Conservation (phyloP, 2,113 vertebrate species). For the Nothobranchius furzeri region DNA sequence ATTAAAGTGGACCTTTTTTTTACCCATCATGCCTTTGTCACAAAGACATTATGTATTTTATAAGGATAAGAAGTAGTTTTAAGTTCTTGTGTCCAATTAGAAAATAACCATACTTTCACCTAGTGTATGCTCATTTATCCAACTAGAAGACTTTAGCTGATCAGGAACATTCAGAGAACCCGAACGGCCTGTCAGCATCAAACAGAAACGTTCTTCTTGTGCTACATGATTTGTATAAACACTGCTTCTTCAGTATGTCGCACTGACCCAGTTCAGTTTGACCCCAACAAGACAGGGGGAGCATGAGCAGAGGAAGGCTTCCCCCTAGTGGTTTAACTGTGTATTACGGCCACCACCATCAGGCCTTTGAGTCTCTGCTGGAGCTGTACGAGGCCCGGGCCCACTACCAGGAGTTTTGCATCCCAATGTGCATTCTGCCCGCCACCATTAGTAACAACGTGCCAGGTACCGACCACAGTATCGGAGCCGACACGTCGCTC, state of each 20-base stretch:
- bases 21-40: conserved; percentile 7
- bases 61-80: too few relatives aligned
- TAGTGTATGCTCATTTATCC: too few relatives aligned
- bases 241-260: not conserved
- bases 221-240: not conserved
- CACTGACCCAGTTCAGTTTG: not conserved
- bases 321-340: conserved; percentile 64
- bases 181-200: not conserved
- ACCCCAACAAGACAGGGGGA: not conserved
- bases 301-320: conserved; percentile 6
- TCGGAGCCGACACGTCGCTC: conserved; percentile 89
- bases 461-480: conserved; percentile 87
- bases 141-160: too few relatives aligned
- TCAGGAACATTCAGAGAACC: too few relatives aligned
- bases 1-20: not conserved
- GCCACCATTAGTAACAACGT: conserved; percentile 95
- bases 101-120: too few relatives aligned
- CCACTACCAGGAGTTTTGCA: conserved; percentile 83
- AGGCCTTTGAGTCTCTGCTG: conserved; percentile 85
- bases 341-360: conserved; percentile 68
- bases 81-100: too few relatives aligned
- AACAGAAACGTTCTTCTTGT: not conserved
- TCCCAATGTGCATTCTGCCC: conserved; percentile 89
- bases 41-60: too few relatives aligned
- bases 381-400: conserved; percentile 81